These are phyloP conservation scores for Apamea anceps DNA, from an alignment of 2,888 invertebrate genomes.

Conservation along the genomic window DNA sequence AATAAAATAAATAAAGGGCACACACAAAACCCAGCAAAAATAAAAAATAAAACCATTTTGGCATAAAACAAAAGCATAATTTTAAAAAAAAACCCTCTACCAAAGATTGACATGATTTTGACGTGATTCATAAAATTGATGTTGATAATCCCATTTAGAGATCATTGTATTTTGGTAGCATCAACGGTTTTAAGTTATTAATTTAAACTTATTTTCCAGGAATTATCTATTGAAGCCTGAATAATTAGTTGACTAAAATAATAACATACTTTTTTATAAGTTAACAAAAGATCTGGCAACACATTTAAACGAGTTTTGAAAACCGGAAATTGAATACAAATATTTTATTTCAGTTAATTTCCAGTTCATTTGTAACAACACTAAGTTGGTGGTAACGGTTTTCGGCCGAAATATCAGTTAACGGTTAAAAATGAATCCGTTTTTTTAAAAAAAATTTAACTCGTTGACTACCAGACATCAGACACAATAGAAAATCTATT, in stretches of 20 bases:
- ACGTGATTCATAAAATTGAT: background rate
- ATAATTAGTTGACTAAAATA: background rate
- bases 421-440: background rate
- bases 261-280: background rate
- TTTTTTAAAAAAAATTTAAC: no score
- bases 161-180: background rate
- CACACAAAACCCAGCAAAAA: slow-evolving; percentile 49
- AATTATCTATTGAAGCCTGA: background rate
- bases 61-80: slow-evolving; percentile 44
- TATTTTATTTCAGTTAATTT: background rate
- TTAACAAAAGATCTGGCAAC: background rate
- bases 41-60: slow-evolving; percentile 9
- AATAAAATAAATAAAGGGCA: slow-evolving; percentile 45
- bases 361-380: background rate
- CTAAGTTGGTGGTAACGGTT: background rate
- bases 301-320: background rate
- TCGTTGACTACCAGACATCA: no score
- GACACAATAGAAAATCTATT: no score
- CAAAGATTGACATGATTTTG: slow-evolving; percentile 25
- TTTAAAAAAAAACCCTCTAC: slow-evolving; percentile 28
- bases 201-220: background rate
- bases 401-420: background rate
- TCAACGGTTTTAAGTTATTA: background rate
- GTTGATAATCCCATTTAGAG: slow-evolving; percentile 1
- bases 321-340: background rate